Evolutionary conservation across 2,113 vertebrate species (phyloP), one percentile per base, ranked within the genome.

Genomic region (Cacatua alba): DNA sequence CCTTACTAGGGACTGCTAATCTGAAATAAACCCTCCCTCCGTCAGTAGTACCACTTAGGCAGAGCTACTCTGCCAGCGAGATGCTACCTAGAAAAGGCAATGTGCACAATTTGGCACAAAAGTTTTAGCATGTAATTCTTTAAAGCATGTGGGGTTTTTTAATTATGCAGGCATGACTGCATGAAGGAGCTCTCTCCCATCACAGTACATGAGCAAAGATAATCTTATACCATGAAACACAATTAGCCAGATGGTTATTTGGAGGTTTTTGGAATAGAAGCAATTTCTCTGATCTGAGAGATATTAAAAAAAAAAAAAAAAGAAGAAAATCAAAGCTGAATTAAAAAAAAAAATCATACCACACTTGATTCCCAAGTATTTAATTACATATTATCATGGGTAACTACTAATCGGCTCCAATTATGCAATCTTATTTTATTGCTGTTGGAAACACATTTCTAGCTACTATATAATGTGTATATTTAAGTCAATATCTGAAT

Each of bases 191-290:
- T 55, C 46, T 87, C 81, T 51, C 29, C 39, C 78, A 48, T 51
- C 52, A 44, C 39, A 81, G 80, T 29, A 49, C n/a, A 80, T 20
- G 53, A 90, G 65, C 51, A 51, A 74, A 91, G 81, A 88, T 68
- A 86, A 91, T 89, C 77, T 94, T 88, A 53, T 43, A 84, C 64
- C 59, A 41, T 59, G 65, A 85, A 95, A 91, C 51, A 77, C 67
- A 94, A 87, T 94, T 92, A 95, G 51, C 64, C 83, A 97, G 69
- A 88, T 90, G 65, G 84, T 90, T 92, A 94, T 78, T 93, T 69
- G 84, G 83, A 95, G 39, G n/a, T n/a, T 95, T 96, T 75, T 91
- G 74, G 68, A 77, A 90, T 33, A 59, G 72, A 62, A 92, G 80
- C 48, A 86, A 79, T 96, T 96, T 82, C 35, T 92, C 81, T 44